Percentiles rank a stretch among this genome's conserved stretches.
Evolutionary conservation across 2,797 vertebrate genomes (phyloP).

Genomic region (Sebastolobus alascanus): DNA sequence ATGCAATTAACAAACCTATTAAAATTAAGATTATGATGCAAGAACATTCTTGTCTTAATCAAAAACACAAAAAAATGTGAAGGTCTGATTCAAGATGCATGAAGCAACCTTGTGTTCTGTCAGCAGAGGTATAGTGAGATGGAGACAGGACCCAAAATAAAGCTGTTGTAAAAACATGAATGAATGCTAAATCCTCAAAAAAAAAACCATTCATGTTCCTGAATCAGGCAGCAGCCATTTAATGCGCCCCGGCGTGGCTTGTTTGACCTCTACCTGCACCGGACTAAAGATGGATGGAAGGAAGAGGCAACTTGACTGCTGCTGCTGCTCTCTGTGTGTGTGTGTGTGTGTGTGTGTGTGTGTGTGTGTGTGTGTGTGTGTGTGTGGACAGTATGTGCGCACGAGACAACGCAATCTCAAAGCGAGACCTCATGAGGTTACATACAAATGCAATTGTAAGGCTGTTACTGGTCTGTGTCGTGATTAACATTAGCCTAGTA

Average conservation of each 20-base stretch:
- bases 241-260: background rate
- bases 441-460: conserved; percentile 12
- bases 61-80: background rate
- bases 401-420: conserved; percentile 1
- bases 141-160: too few relatives aligned
- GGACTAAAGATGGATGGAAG: conserved; percentile 36
- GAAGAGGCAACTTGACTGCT: conserved; percentile 10
- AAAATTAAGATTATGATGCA: background rate
- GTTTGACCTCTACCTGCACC: conserved; percentile 54
- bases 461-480: conserved; percentile 17
- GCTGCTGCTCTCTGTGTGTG: background rate
- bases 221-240: conserved; percentile 18
- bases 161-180: conserved; percentile 30
- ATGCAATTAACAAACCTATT: background rate
- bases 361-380: background rate
- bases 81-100: too few relatives aligned
- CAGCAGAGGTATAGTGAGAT: too few relatives aligned
- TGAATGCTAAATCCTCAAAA: conserved; percentile 21
- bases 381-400: background rate
- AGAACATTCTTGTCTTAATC: background rate
- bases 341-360: background rate
- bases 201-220: conserved; percentile 10
- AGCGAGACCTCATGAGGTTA: conserved; percentile 1
- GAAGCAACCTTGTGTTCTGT: too few relatives aligned
- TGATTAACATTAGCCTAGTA: conserved; percentile 38